Evolutionary conservation across 2,888 invertebrate genomes (phyloP).

Genomic region (Noctua pronuba): DNA sequence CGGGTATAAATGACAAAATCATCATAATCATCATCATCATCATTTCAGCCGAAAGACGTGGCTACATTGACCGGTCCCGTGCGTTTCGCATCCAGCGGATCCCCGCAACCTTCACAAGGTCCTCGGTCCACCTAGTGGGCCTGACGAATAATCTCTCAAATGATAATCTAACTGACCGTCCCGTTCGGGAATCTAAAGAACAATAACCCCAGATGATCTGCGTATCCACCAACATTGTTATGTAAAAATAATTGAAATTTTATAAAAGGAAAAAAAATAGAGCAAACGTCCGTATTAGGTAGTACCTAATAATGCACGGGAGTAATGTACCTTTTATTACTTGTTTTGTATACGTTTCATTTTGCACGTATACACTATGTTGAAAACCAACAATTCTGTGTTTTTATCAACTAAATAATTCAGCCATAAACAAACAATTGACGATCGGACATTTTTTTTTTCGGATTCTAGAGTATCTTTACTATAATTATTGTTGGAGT

Average conservation of each 20-base stretch:
- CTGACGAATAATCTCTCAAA: neutral
- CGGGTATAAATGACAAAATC: too few species aligned
- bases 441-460: too few species aligned
- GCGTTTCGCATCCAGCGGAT: too few species aligned
- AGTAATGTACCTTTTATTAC: neutral
- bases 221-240: neutral
- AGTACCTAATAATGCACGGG: neutral
- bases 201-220: neutral
- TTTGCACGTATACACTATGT: slow-evolving; percentile 3
- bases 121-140: too few species aligned
- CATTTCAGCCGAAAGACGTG: too few species aligned
- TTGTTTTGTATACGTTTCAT: slow-evolving; percentile 3
- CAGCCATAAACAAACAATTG: neutral
- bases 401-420: neutral
- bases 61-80: too few species aligned
- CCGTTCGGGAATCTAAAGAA: neutral
- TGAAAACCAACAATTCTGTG: neutral
- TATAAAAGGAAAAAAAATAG: neutral
- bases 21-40: too few species aligned
- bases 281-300: neutral
- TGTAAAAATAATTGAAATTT: neutral
- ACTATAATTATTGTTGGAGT: neutral
- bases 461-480: too few species aligned
- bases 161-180: neutral
- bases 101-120: too few species aligned